Base-by-base conservation (phyloP, 2,888 invertebrate species). In the Lochmaea capreae region DNA sequence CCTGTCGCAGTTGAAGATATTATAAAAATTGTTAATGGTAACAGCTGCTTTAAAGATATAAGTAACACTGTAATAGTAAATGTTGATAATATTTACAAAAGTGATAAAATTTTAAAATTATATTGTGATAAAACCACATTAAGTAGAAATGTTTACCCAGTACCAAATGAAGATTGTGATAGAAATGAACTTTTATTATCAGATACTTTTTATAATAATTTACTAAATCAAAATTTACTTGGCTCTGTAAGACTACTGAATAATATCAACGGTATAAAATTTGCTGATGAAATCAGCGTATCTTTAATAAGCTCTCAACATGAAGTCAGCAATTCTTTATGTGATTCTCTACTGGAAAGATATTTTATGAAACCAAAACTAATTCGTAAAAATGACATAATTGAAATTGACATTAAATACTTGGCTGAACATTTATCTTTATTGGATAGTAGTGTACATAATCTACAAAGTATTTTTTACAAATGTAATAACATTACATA, bases 361-460 rank as follows among this genome's bases (percentile, higher is more conserved):
- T 92, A 93, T 83, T 95, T 95, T 84, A 89, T 89, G 82, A 87
- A 87, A 58, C 94, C 94, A 22, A 91, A 92, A 81, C 87, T 93
- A 78, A 81, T 94, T 5, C 90, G 90, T 81, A 86, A 88, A 61
- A 89, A 90, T 80, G 93, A 94, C 84, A 86, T 92, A 57, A 92
- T 95, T 83, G 88, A 89, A 66, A 89, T 95, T 76, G 88, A 91
- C 59, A 85, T 93, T 0, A 90, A 89, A 73, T 83, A 86, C 72
- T 87, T 87, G 80, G 85, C 84, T 22, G 84, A 87, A 18, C 86
- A 87, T 72, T 79, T 81, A 72, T 85, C 84, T 80, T 89, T 86
- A 78, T 81, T 83, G 3, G 81, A 85, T 52, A 77, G 70, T 26
- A 86, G 84, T 79, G 70, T 82, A 9, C 84, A 80, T 67, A 79